phyloP scores from a whole-genome alignment of 2,888 invertebrate species.

The Zeuzera pyrina region DNA sequence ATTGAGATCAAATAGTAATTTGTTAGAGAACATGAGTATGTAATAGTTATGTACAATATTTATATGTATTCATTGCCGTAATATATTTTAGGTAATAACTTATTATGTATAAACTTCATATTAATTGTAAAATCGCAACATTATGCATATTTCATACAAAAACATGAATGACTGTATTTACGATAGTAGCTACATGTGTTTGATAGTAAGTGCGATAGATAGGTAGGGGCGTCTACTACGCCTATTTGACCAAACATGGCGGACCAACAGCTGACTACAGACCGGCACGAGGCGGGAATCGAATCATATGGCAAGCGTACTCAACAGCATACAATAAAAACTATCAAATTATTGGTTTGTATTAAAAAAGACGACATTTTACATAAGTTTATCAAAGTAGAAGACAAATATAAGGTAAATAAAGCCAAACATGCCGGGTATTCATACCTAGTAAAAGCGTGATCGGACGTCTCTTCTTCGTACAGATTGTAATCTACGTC shows the following conservation, averaged over 20 bases:
- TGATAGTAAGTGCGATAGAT: slow-evolving; percentile 37
- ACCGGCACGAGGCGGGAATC: slow-evolving; percentile 64
- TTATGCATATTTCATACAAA: slow-evolving; percentile 12
- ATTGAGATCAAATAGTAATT: too few relatives aligned
- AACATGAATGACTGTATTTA: slow-evolving; percentile 35
- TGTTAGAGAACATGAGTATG: too few relatives aligned
- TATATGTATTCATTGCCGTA: too few relatives aligned
- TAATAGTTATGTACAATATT: too few relatives aligned
- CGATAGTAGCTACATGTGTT: slow-evolving; percentile 34
- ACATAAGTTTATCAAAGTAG: slow-evolving; percentile 5
- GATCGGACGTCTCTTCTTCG: slow-evolving; percentile 71
- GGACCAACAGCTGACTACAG: slow-evolving; percentile 71
- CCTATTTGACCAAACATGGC: slow-evolving; percentile 73
- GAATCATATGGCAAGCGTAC: slow-evolving; percentile 43
- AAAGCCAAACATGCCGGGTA: slow-evolving; percentile 61
- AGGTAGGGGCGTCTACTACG: slow-evolving; percentile 58
- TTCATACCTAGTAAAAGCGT: slow-evolving; percentile 67
- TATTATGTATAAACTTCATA: background rate
- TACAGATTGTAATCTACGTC: slow-evolving; percentile 70
- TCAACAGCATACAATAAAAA: slow-evolving; percentile 18
- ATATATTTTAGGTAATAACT: background rate
- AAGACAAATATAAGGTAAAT: slow-evolving; percentile 8
- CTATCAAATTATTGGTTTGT: slow-evolving; percentile 7
- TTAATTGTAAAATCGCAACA: slow-evolving; percentile 1
- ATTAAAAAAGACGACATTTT: slow-evolving; percentile 4